Conservation (phyloP, 2,888 invertebrate genomes). For the Cryptosula pallasiana region DNA sequence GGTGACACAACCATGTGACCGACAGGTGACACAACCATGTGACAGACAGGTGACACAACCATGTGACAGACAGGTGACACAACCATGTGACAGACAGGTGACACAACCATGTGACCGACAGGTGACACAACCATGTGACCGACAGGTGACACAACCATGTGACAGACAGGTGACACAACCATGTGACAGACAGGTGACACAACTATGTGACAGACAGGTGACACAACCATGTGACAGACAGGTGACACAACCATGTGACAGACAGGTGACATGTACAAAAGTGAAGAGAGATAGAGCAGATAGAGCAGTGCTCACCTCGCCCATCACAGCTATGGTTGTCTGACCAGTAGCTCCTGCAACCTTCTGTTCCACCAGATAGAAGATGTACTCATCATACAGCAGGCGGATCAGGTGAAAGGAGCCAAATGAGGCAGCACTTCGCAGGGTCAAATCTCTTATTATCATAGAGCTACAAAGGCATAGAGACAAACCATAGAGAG, state of each 20-base stretch:
- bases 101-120: too few relatives aligned
- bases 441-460: constrained; percentile 88
- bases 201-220: too few relatives aligned
- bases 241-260: background rate
- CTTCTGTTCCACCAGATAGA: constrained; percentile 93
- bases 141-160: too few relatives aligned
- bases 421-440: constrained; percentile 96
- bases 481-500: background rate
- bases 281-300: background rate
- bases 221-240: too few relatives aligned
- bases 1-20: too few relatives aligned
- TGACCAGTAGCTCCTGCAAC: constrained; percentile 84
- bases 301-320: constrained; percentile 43
- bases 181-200: too few relatives aligned
- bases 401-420: constrained; percentile 96
- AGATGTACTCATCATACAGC: constrained; percentile 98
- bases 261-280: background rate
- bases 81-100: too few relatives aligned
- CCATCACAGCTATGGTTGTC: constrained; percentile 91
- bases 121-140: too few relatives aligned
- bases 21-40: too few relatives aligned
- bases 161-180: too few relatives aligned
- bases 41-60: too few relatives aligned
- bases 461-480: constrained; percentile 77
- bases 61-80: too few relatives aligned